Percentiles rank a stretch among this genome's conserved stretches.
These are phyloP conservation scores for Diarsia mendica DNA, from an alignment of 2,888 invertebrate species.

Conservation along the genomic window DNA sequence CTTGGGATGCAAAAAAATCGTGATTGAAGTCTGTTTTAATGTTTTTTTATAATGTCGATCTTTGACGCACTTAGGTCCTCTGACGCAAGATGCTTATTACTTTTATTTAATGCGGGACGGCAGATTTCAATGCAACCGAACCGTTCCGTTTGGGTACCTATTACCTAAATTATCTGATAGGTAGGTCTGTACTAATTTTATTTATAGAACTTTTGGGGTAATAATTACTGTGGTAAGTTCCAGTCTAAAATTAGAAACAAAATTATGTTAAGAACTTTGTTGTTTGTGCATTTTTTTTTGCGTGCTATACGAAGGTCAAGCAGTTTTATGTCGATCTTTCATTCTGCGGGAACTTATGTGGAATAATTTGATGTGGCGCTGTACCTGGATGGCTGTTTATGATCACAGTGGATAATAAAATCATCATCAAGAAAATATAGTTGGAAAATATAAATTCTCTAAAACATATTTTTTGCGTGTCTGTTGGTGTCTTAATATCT, in stretches of 20 bases:
- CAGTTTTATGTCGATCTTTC: too few species aligned
- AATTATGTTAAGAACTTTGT: not conserved
- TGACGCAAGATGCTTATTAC: slow-evolving; percentile 37
- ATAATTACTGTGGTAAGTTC: not conserved
- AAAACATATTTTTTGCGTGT: not conserved
- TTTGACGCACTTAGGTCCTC: slow-evolving; percentile 50
- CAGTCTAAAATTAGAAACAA: slow-evolving; percentile 21
- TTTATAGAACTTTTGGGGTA: not conserved
- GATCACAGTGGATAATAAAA: not conserved
- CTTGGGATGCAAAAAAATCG: slow-evolving; percentile 46
- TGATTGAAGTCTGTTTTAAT: slow-evolving; percentile 25
- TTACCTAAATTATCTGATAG: not conserved
- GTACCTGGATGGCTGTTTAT: not conserved
- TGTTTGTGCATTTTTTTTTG: not conserved
- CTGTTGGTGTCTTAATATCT: slow-evolving; percentile 7
- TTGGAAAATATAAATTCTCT: not conserved
- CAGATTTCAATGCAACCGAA: not conserved
- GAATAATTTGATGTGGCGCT: too few species aligned
- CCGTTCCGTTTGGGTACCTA: not conserved
- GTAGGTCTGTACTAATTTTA: not conserved
- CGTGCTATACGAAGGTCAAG: too few species aligned
- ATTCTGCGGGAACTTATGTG: too few species aligned
- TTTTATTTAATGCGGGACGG: not conserved
- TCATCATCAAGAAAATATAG: not conserved
- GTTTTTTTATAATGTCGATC: not conserved